Conservation (phyloP, 2,888 invertebrate genomes). For the Hirtodrosophila cameraria region DNA sequence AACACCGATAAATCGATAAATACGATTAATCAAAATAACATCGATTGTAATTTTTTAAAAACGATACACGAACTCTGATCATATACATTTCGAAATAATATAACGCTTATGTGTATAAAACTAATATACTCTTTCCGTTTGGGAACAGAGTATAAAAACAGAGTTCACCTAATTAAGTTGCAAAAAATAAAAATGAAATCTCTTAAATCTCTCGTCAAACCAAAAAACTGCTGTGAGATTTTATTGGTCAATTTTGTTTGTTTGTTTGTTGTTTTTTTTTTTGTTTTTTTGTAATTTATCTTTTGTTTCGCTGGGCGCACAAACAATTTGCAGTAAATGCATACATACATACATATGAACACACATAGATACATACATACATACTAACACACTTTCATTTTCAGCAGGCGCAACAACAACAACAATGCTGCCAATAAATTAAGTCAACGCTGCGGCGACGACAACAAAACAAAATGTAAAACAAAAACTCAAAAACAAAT, state of each 20-base stretch:
- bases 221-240: conserved; percentile 56
- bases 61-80: no score
- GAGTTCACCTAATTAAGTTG: conserved; percentile 40
- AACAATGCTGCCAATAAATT: conserved; percentile 72
- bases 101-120: background rate
- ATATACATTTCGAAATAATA: background rate
- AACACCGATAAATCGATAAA: no score
- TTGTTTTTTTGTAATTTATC: conserved; percentile 10
- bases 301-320: conserved; percentile 46
- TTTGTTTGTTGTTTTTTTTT: conserved; percentile 39
- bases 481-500: conserved; percentile 38
- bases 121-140: no score
- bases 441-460: conserved; percentile 54
- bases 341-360: conserved; percentile 10
- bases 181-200: conserved; percentile 32
- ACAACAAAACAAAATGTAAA: conserved; percentile 63
- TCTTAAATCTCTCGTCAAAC: conserved; percentile 30
- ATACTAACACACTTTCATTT: conserved; percentile 70
- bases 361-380: conserved; percentile 16
- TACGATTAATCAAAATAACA: no score
- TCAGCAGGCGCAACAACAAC: conserved; percentile 61
- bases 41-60: no score
- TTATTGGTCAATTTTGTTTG: conserved; percentile 60
- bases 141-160: background rate
- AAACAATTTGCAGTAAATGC: conserved; percentile 42